phyloP scores from a whole-genome alignment of 2,888 invertebrate genomes.

The Tetanocera ferruginea region DNA sequence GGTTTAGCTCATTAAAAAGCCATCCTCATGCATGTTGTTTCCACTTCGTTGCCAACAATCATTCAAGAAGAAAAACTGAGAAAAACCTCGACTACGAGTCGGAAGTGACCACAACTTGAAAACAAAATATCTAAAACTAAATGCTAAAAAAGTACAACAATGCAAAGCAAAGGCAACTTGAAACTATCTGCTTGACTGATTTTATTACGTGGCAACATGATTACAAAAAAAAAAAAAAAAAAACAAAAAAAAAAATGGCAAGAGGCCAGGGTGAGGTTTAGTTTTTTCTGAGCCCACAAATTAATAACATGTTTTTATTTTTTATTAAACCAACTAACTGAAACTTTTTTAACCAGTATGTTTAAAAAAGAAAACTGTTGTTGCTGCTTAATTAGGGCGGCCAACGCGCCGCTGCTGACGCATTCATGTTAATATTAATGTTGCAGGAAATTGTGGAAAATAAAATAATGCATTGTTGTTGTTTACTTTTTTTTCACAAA shows the following conservation, averaged over 20 bases:
- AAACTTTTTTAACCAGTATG: too few relatives aligned
- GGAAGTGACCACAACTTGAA: slow-evolving; percentile 5
- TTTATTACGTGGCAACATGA: slow-evolving; percentile 37
- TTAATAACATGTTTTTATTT: background rate
- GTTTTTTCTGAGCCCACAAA: background rate
- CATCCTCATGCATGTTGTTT: background rate
- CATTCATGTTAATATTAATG: slow-evolving; percentile 7
- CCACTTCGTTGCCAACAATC: slow-evolving; percentile 20
- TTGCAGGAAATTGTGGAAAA: slow-evolving; percentile 23
- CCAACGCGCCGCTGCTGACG: background rate
- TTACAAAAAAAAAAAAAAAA: background rate
- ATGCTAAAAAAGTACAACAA: background rate
- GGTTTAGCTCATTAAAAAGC: background rate
- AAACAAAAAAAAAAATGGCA: background rate
- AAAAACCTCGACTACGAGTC: background rate
- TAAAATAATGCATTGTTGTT: background rate
- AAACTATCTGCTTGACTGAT: slow-evolving; percentile 50
- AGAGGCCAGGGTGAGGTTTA: background rate
- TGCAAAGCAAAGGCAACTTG: slow-evolving; percentile 45
- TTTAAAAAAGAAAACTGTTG: background rate
- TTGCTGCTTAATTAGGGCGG: slow-evolving; percentile 15
- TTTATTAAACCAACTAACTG: background rate
- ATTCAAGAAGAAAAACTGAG: slow-evolving; percentile 25
- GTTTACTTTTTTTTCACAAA: background rate
- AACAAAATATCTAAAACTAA: background rate